phyloP scores from a whole-genome alignment of 2,797 vertebrate species.

The Catamblyrhynchus diadema region DNA sequence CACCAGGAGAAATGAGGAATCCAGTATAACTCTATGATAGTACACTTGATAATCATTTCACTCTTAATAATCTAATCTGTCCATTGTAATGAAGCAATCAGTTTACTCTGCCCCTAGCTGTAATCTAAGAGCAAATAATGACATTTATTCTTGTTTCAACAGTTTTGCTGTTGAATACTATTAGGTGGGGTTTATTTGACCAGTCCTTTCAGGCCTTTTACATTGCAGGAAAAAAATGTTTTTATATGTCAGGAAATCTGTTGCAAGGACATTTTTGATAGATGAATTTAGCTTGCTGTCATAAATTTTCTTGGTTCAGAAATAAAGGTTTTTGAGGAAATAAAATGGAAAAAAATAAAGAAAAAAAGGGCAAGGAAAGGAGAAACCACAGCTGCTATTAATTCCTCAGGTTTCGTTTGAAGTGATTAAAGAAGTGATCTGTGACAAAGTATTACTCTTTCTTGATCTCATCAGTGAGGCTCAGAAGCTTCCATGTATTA shows the following conservation, averaged over 20 bases:
- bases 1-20: slow-evolving; percentile 23
- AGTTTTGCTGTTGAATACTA: background rate
- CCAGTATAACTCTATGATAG: slow-evolving; percentile 15
- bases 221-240: background rate
- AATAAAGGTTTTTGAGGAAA: background rate
- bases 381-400: background rate
- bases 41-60: slow-evolving; percentile 44
- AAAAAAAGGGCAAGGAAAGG: background rate
- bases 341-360: background rate
- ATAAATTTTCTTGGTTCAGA: background rate
- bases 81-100: slow-evolving; percentile 56
- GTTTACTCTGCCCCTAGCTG: slow-evolving; percentile 31
- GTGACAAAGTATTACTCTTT: background rate
- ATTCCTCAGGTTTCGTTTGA: background rate
- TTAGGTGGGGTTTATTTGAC: background rate
- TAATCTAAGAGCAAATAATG: background rate
- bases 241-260: background rate
- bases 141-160: slow-evolving; percentile 1
- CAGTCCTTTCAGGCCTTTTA: background rate
- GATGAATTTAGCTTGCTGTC: background rate
- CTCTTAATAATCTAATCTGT: slow-evolving; percentile 30
- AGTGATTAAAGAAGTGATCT: slow-evolving; percentile 27
- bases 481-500: background rate
- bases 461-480: background rate
- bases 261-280: background rate